phyloP scores from a whole-genome alignment of 2,797 vertebrate species.

The Margarornis squamiger region DNA sequence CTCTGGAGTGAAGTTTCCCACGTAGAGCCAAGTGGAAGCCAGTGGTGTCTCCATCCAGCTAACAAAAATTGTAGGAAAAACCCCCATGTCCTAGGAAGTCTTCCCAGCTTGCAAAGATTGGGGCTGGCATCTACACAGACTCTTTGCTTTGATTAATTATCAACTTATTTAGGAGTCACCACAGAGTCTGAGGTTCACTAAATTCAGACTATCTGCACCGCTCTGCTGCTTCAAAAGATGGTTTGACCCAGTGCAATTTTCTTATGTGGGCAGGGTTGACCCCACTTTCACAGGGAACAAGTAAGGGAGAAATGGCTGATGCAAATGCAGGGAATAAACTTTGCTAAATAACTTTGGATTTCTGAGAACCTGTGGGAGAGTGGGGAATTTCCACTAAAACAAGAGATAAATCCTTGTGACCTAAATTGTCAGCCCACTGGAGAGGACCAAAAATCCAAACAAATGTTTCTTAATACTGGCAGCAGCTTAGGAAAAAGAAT shows the following conservation, averaged over 20 bases:
- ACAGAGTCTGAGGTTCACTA: not conserved
- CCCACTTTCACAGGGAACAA: rapidly evolving
- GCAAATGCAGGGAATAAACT: not conserved
- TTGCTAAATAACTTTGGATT: not conserved
- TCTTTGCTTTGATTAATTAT: not conserved
- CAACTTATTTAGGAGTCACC: not conserved
- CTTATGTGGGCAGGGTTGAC: not conserved
- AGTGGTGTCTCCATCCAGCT: not conserved
- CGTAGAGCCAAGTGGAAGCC: not conserved
- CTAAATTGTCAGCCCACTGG: not conserved
- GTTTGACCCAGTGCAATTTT: not conserved
- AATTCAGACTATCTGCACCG: not conserved
- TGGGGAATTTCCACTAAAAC: not conserved
- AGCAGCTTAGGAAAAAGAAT: not conserved
- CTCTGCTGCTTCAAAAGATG: not conserved
- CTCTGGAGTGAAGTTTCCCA: not conserved
- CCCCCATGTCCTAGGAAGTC: rapidly evolving
- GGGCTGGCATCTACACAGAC: not conserved
- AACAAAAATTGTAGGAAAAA: not conserved
- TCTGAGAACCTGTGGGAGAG: not conserved
- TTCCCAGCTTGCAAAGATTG: not conserved
- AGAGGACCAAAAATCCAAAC: not conserved
- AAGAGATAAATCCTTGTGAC: not conserved
- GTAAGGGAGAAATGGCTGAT: not conserved
- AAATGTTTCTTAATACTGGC: slow-evolving; percentile 15